Evolutionary conservation across 2,888 invertebrate species (phyloP).

Genomic region (Phalera bucephala): DNA sequence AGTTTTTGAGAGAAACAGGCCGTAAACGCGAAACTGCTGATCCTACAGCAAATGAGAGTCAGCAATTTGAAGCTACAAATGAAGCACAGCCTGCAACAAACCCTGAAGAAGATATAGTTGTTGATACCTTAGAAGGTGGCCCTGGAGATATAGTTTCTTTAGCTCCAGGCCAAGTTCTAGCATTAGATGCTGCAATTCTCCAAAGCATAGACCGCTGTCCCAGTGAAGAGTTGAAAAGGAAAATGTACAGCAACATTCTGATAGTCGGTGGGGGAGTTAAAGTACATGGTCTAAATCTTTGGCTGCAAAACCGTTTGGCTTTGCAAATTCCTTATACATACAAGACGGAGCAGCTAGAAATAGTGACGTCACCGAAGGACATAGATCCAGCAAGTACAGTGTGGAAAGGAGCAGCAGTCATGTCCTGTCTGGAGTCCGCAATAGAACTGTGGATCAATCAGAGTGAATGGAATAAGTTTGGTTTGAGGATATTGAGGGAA

Average conservation of each 20-base stretch:
- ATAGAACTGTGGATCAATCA: conserved; percentile 96
- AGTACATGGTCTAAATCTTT: conserved; percentile 90
- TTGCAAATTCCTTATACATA: conserved; percentile 92
- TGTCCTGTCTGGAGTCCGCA: conserved; percentile 96
- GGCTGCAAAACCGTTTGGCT: conserved; percentile 94
- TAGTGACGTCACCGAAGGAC: conserved; percentile 95
- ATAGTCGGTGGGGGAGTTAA: conserved; percentile 97
- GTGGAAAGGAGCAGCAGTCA: conserved; percentile 97
- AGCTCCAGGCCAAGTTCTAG: conserved; percentile 90
- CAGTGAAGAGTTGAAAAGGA: conserved; percentile 93
- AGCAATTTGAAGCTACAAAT: conserved; percentile 75
- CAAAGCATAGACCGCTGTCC: conserved; percentile 96
- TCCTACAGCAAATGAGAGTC: conserved; percentile 63
- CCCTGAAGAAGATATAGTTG: conserved; percentile 88
- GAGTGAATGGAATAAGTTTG: conserved; percentile 93
- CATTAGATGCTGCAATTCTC: conserved; percentile 94
- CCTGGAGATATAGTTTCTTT: conserved; percentile 86
- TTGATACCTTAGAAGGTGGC: conserved; percentile 83
- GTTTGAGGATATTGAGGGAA: conserved; percentile 93
- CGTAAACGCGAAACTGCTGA: conserved; percentile 78
- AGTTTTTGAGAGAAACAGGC: conserved; percentile 94
- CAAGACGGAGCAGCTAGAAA: conserved; percentile 92
- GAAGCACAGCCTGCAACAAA: conserved; percentile 76
- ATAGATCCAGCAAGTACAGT: conserved; percentile 95
- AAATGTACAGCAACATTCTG: conserved; percentile 96